Conservation (phyloP, 92 coral and sea anemone genomes). For the Parazoanthus darwini region DNA sequence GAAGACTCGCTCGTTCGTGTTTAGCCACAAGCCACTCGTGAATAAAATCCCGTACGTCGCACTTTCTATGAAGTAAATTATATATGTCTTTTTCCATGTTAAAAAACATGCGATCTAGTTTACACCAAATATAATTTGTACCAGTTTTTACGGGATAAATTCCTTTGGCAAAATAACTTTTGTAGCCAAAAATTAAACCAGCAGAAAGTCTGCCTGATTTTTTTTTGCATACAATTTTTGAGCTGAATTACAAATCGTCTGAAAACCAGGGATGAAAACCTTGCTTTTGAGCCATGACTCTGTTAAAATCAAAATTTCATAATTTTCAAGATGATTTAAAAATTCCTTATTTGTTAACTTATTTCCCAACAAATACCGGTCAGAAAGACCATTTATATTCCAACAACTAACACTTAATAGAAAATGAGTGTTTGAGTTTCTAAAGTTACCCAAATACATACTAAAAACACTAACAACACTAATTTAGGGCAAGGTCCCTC, state of each 20-base stretch:
- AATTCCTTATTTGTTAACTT: slow-evolving; percentile 40
- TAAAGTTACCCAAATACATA: slow-evolving; percentile 26
- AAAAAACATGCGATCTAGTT: slow-evolving; percentile 10
- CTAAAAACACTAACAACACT: background rate
- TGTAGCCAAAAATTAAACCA: slow-evolving; percentile 35
- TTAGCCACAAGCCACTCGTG: too few species aligned
- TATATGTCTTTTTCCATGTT: slow-evolving; percentile 7
- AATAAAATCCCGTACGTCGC: too few species aligned
- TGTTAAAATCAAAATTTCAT: slow-evolving; percentile 35
- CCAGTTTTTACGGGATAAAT: background rate
- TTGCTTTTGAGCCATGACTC: slow-evolving; percentile 24
- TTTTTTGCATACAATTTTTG: background rate
- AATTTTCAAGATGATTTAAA: slow-evolving; percentile 6
- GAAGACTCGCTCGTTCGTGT: too few species aligned
- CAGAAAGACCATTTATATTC: slow-evolving; percentile 44
- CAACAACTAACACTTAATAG: slow-evolving; percentile 37
- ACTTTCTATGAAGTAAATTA: too few species aligned
- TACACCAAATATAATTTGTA: slow-evolving; percentile 24
- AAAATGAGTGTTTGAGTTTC: background rate
- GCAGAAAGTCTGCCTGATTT: slow-evolving; percentile 45
- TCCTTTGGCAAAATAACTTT: slow-evolving; percentile 11
- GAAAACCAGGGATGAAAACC: background rate
- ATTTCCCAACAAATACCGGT: slow-evolving; percentile 23
- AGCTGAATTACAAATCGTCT: background rate
- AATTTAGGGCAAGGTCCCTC: background rate